Base-by-base conservation (phyloP, 2,888 invertebrate genomes). In the Pheosia gnoma region DNA sequence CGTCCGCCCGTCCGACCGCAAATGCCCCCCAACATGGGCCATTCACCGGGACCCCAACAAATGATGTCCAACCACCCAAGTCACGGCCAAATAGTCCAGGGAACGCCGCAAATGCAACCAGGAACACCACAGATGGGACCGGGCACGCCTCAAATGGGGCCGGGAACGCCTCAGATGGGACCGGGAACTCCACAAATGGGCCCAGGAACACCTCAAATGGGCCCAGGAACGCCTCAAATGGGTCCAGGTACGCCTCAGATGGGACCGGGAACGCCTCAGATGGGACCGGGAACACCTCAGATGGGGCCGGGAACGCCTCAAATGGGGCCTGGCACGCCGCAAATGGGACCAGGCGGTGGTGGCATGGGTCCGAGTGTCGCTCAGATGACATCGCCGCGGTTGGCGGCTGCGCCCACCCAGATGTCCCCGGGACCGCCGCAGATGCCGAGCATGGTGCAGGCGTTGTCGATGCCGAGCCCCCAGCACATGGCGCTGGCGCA, bases 351-450 rank as follows among this genome's bases (percentile, higher is more conserved):
- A 82, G 0, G 79, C 81, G 5, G 82, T 74, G 71, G 84, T 79
- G 86, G 85, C 77, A 39, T 75, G 71, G 66, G 71, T 9, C 73
- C 86, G 1, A 88, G 88, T 51, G 86, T 87, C 59, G 88, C 89
- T 3, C 91, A 91, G 71, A 88, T 92, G 87, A 83, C 89, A 0
- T 92, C 93, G 4, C 93, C 92, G 0, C 83, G 93, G 36, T 86
- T 93, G 82, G 90, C 92, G 2, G 84, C 90, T 3, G 91, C 91
- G 5, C 89, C 91, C 0, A 88, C 86, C 1, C 91, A 90, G 72
- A 93, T 93, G 93, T 93, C 91, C 0, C 91, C 93, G 0, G 91
- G 89, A 3, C 85, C 91, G 6, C 93, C 91, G 36, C 91, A 91
- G 70, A 88, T 93, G 86, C 90, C 91, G 7, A 86, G 81, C 45